Evolutionary conservation across 2,113 vertebrate species (phyloP).

Genomic region (Numenius arquata): DNA sequence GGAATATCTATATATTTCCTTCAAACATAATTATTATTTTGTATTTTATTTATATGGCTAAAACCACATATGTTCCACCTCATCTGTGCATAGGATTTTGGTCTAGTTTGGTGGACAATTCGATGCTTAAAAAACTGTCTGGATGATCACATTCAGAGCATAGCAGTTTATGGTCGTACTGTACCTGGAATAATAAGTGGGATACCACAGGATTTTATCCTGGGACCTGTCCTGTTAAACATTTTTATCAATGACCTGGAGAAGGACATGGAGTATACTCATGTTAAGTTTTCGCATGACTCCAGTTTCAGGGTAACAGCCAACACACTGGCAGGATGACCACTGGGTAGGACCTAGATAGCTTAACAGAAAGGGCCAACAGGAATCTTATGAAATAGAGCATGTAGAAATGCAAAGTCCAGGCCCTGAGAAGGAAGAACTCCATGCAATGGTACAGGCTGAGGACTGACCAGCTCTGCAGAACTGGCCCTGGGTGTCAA

Average conservation of each 20-base stretch:
- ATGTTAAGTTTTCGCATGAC: not conserved
- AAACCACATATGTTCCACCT: not conserved
- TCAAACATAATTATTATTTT: not conserved
- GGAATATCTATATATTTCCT: not conserved
- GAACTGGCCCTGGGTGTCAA: not conserved
- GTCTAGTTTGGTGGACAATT: not conserved
- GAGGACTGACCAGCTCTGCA: not conserved
- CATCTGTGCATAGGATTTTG: not conserved
- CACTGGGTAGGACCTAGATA: not conserved
- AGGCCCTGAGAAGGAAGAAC: not conserved
- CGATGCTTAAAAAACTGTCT: not conserved
- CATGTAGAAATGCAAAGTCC: not conserved
- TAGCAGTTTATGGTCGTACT: not conserved
- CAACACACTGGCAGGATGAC: not conserved
- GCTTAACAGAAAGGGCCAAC: not conserved
- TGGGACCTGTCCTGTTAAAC: not conserved
- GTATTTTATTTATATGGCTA: not conserved
- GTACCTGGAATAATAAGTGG: not conserved
- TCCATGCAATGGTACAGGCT: not conserved
- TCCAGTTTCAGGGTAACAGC: accelerated
- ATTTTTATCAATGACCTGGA: not conserved
- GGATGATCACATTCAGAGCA: not conserved
- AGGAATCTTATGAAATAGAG: not conserved
- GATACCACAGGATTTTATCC: not conserved
- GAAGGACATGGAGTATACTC: not conserved